These are phyloP conservation scores for Drosophila imparisetae DNA, from an alignment of 2,888 invertebrate species.

Conservation along the genomic window DNA sequence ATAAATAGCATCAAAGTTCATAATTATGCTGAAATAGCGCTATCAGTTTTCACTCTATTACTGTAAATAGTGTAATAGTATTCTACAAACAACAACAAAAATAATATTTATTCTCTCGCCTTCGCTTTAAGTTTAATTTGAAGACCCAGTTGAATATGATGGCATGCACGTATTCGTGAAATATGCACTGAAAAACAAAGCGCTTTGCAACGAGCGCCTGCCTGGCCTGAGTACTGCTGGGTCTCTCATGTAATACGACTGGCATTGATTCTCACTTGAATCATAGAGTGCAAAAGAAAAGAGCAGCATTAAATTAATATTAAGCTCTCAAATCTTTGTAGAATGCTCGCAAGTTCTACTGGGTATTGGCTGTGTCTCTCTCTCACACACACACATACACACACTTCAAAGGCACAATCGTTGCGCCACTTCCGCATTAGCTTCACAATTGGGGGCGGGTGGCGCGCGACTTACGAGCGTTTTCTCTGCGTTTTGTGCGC, in stretches of 20 bases:
- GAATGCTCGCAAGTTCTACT: slow-evolving; percentile 1
- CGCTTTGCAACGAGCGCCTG: background rate
- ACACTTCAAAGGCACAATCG: slow-evolving; percentile 5
- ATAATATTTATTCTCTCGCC: slow-evolving; percentile 37
- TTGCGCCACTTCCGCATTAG: slow-evolving; percentile 50
- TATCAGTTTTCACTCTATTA: slow-evolving; percentile 45
- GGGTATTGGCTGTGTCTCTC: slow-evolving; percentile 7
- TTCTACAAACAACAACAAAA: slow-evolving; percentile 24
- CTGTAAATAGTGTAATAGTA: slow-evolving; percentile 55
- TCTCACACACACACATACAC: background rate
- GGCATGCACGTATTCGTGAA: slow-evolving; percentile 32
- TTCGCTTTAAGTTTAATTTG: slow-evolving; percentile 21
- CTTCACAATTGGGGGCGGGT: slow-evolving; percentile 44
- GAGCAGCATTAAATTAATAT: background rate
- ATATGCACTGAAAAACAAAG: slow-evolving; percentile 5
- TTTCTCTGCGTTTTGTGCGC: slow-evolving; percentile 52
- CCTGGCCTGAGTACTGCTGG: slow-evolving; percentile 1
- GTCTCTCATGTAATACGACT: slow-evolving; percentile 20
- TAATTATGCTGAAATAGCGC: slow-evolving; percentile 50
- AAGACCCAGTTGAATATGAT: slow-evolving; percentile 22
- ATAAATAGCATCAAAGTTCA: slow-evolving; percentile 67
- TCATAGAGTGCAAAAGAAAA: background rate
- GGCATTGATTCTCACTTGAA: slow-evolving; percentile 27
- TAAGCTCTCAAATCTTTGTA: background rate
- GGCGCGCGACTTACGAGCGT: slow-evolving; percentile 56